Percentiles rank a stretch among this genome's conserved stretches.
phyloP scores from a whole-genome alignment of 1,140 invertebrate genomes.

The Pseudomyrmex flavicornis region DNA sequence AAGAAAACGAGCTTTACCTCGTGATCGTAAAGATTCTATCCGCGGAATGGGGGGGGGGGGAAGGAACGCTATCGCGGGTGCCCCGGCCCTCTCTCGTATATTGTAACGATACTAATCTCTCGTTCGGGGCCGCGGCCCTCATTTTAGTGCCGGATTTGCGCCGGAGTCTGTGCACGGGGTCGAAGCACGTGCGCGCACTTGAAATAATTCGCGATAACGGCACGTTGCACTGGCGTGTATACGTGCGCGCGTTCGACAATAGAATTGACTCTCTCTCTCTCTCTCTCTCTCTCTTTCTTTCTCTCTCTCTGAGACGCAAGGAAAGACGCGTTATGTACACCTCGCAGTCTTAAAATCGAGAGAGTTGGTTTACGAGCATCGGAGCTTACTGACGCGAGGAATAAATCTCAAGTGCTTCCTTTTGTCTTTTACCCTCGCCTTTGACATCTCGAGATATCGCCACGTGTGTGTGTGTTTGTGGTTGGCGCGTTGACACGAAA shows the following conservation, averaged over 20 bases:
- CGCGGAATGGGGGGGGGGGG: not conserved
- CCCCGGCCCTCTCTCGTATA: not conserved
- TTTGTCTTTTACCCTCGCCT: too few species aligned
- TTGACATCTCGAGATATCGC: too few species aligned
- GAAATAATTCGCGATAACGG: constrained; percentile 32
- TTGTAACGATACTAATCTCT: constrained; percentile 70
- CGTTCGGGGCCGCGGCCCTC: not conserved
- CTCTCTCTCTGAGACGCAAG: not conserved
- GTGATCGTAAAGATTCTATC: constrained; percentile 71
- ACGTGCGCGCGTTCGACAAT: not conserved
- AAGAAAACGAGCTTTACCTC: constrained; percentile 60
- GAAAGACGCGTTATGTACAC: not conserved
- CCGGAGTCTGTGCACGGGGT: not conserved
- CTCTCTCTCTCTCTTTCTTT: too few species aligned
- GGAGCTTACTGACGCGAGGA: too few species aligned
- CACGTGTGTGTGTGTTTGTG: too few species aligned
- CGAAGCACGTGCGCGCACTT: constrained; percentile 5
- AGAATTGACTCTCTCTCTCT: not conserved
- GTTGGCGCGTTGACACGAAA: constrained; percentile 3
- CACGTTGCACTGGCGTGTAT: not conserved
- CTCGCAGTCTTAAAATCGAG: too few species aligned
- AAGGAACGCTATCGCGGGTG: not conserved
- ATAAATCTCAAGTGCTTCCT: too few species aligned
- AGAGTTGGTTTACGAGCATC: too few species aligned
- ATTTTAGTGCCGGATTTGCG: constrained; percentile 10